Base-by-base conservation (phyloP, 2,888 invertebrate species). In the Sipunculus nudus region DNA sequence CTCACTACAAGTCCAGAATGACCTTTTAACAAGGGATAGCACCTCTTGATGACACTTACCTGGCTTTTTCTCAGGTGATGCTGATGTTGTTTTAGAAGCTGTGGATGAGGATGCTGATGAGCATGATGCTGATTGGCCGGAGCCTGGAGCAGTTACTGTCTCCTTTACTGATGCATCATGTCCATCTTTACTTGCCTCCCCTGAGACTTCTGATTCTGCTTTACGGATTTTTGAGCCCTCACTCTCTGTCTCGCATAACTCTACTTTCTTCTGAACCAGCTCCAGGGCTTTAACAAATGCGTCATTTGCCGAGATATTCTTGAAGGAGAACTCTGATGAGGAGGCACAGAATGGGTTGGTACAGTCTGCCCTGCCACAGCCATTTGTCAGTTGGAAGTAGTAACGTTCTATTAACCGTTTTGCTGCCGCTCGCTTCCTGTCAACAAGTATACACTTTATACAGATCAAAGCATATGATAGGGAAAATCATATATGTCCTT, bases 371-470 rank as follows among this genome's bases (percentile, higher is more conserved):
- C 93, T 92, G 26, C 96, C 95, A 85, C 96, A 96, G 72, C 96
- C 96, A 82, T 94, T 92, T 41, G 92, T 90, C 68, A 96, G 86
- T 85, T 96, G 94, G 85, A 92, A 93, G 84, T 95, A 95, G 85
- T 95, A 96, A 77, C 92, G 88, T 84, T 94, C 93, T 70, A 96
- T 95, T 67, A 94, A 86, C 68, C 79, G 75, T 84, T 90, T 92
- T 40, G 93, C 94, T 70, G 87, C 87, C 57, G 78, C 78, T 59
- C 83, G 73, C 70, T 83, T 84, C 77, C 82, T 83, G 64, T 6
- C 69, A 62, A 28, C 16, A 59, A 43, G 31, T 28, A 35, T 26
- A 29, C n/a, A n/a, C n/a, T n/a, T n/a, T n/a, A n/a, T n/a, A n/a
- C n/a, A n/a, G n/a, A n/a, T n/a, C n/a, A n/a, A n/a, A n/a, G n/a